Conservation (phyloP, 2,888 invertebrate species). For the Archaeoteleia sp. region DNA sequence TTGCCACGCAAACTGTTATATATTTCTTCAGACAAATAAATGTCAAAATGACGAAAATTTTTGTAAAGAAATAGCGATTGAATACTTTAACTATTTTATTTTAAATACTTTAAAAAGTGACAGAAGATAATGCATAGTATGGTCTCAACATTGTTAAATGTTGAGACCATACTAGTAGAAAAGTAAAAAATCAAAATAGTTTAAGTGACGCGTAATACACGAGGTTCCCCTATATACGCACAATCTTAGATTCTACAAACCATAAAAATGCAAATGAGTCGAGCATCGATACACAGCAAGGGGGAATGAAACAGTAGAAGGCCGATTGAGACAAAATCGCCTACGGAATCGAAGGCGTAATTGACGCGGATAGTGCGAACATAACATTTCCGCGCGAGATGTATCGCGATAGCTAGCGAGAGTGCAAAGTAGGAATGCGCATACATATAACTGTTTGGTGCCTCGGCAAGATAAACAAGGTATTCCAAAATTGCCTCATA, state of each 20-base stretch:
- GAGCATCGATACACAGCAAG: slow-evolving; percentile 33
- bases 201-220: slow-evolving; percentile 41
- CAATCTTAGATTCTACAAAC: slow-evolving; percentile 43
- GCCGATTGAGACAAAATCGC: slow-evolving; percentile 53
- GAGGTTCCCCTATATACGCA: slow-evolving; percentile 25
- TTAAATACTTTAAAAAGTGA: too few species aligned
- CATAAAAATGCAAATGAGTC: slow-evolving; percentile 52
- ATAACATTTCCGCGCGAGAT: slow-evolving; percentile 49
- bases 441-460: slow-evolving; percentile 48
- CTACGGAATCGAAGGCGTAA: slow-evolving; percentile 54
- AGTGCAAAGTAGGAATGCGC: slow-evolving; percentile 51
- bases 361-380: slow-evolving; percentile 52
- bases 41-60: too few species aligned
- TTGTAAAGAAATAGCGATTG: too few species aligned
- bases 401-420: slow-evolving; percentile 50
- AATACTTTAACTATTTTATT: too few species aligned
- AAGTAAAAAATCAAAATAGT: slow-evolving; percentile 24
- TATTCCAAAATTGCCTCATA: slow-evolving; percentile 45
- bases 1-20: too few species aligned
- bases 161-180: too few species aligned
- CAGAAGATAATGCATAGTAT: too few species aligned
- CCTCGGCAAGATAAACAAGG: slow-evolving; percentile 46
- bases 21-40: too few species aligned
- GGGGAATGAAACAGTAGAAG: slow-evolving; percentile 48
- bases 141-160: too few species aligned